These are phyloP conservation scores for Microtus oregoni DNA, from an alignment of 2,113 vertebrate genomes.

Conservation along the genomic window DNA sequence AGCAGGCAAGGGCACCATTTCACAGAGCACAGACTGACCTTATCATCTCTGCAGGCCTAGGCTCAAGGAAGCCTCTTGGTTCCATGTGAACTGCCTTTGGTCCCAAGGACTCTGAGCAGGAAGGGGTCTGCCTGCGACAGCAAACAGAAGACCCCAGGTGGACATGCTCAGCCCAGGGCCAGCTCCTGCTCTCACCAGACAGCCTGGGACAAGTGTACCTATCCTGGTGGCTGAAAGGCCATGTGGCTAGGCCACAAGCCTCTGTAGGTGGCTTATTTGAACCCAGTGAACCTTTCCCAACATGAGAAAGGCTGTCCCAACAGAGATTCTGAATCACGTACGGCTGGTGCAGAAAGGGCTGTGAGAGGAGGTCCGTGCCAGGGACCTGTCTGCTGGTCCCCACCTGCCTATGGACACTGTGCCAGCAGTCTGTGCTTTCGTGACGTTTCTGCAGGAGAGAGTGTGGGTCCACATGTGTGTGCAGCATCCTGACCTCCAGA, in stretches of 20 bases:
- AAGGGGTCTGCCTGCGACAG: background rate
- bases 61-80: background rate
- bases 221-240: rapidly evolving
- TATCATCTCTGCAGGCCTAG: background rate
- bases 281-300: too few relatives aligned
- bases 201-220: background rate
- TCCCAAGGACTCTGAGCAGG: background rate
- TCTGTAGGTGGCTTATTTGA: background rate
- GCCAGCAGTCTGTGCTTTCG: background rate
- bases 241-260: background rate
- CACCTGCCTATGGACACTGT: background rate
- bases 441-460: background rate
- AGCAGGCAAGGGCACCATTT: background rate
- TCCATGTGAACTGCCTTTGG: too few relatives aligned
- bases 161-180: rapidly evolving
- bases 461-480: too few relatives aligned
- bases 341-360: background rate
- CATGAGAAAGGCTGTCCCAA: background rate
- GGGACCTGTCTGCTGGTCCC: too few relatives aligned
- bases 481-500: background rate
- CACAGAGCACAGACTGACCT: background rate
- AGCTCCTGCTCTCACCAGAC: background rate
- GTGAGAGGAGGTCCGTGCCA: background rate
- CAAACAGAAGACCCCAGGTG: background rate
- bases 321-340: background rate